phyloP scores from a whole-genome alignment of 2,113 vertebrate genomes.

The Sisor rabdophorus region DNA sequence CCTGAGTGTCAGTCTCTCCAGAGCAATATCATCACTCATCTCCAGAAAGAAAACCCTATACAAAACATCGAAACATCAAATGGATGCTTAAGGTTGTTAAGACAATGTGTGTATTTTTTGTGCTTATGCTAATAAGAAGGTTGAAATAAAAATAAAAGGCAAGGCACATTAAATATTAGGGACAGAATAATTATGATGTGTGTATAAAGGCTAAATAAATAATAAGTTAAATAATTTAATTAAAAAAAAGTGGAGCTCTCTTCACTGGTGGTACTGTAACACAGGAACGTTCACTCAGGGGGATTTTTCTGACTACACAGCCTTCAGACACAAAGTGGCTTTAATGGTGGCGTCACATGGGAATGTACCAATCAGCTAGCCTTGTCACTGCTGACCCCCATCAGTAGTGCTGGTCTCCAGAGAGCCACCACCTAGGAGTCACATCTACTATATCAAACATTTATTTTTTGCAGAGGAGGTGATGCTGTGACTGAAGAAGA shows the following conservation, averaged over 20 bases:
- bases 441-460: constrained; percentile 24
- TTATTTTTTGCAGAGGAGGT: constrained; percentile 21
- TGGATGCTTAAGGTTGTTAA: not conserved
- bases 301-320: constrained; percentile 23
- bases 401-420: constrained; percentile 23
- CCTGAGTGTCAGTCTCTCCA: constrained; percentile 78
- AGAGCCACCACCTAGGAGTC: constrained; percentile 3
- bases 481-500: not conserved
- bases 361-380: constrained; percentile 21
- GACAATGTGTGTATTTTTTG: constrained; percentile 13
- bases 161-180: constrained; percentile 32
- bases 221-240: constrained; percentile 41
- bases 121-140: constrained; percentile 15
- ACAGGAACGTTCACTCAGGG: constrained; percentile 43
- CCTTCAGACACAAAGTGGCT: constrained; percentile 37
- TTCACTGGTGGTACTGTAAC: constrained; percentile 24
- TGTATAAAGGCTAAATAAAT: constrained; percentile 44
- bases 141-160: constrained; percentile 6
- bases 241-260: constrained; percentile 22
- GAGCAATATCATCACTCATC: constrained; percentile 71
- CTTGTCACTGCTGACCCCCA: constrained; percentile 23
- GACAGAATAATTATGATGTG: constrained; percentile 36
- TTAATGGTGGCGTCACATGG: constrained; percentile 44
- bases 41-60: constrained; percentile 85
- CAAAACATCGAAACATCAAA: not conserved